phyloP scores from a whole-genome alignment of 2,113 vertebrate species.

The Dromas ardeola region DNA sequence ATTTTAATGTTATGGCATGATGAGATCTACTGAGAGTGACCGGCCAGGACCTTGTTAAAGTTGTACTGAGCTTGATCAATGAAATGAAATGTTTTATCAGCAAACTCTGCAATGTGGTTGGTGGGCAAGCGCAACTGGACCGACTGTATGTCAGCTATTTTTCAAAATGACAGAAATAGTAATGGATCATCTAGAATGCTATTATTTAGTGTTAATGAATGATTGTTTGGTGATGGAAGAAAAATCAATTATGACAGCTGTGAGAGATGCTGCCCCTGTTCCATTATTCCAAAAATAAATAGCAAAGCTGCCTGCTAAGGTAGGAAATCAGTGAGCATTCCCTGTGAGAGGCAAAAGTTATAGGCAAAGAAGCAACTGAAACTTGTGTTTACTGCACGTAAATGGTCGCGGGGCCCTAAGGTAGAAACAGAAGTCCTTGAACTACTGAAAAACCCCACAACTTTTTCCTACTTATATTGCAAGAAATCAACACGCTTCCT shows the following conservation, averaged over 20 bases:
- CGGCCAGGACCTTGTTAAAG: background rate
- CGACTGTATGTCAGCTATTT: conserved; percentile 14
- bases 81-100: conserved; percentile 35
- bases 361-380: background rate
- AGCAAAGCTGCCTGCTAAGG: conserved; percentile 5
- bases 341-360: background rate
- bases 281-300: conserved; percentile 50
- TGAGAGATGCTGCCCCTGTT: background rate
- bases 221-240: conserved; percentile 31
- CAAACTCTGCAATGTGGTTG: background rate
- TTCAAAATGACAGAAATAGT: conserved; percentile 45
- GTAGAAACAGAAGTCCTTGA: background rate
- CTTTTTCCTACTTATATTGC: background rate
- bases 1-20: background rate
- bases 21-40: background rate
- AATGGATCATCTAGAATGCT: conserved; percentile 53
- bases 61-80: background rate
- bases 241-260: conserved; percentile 53
- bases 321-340: conserved; percentile 32
- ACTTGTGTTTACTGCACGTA: background rate
- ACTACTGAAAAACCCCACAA: background rate
- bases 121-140: background rate
- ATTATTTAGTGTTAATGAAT: conserved; percentile 65
- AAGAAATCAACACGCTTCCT: background rate
- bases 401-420: background rate